Conservation (phyloP, 1,140 invertebrate genomes). For the Tetramorium alpestre region DNA sequence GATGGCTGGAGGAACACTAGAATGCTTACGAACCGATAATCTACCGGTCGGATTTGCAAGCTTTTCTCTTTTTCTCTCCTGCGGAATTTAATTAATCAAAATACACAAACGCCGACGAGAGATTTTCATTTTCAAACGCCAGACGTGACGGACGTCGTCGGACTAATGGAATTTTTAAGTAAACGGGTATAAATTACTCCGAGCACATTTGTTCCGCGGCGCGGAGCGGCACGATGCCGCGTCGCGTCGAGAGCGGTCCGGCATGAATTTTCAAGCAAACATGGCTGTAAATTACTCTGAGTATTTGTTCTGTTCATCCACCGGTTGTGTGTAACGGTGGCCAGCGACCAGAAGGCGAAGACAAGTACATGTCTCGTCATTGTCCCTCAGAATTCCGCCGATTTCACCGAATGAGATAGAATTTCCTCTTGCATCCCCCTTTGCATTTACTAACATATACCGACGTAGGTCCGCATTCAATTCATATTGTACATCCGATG, state of each 20-base stretch:
- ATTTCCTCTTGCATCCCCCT: background rate
- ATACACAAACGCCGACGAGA: constrained; percentile 61
- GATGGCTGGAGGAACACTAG: background rate
- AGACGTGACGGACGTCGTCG: constrained; percentile 19
- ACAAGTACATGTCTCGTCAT: background rate
- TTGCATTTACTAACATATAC: background rate
- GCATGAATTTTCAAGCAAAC: constrained; percentile 69
- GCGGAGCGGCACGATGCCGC: constrained; percentile 10
- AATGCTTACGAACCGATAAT: constrained; percentile 31
- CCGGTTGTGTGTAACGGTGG: background rate
- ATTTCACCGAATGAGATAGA: constrained; percentile 15
- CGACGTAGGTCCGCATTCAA: background rate
- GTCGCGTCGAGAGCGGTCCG: constrained; percentile 19
- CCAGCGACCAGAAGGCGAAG: constrained; percentile 1
- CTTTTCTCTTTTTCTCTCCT: background rate
- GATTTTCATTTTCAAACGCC: background rate
- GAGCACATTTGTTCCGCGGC: constrained; percentile 49
- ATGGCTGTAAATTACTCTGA: constrained; percentile 64
- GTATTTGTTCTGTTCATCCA: constrained; percentile 65
- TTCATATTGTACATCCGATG: background rate
- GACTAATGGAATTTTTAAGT: constrained; percentile 73
- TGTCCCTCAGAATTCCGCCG: background rate
- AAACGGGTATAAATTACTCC: constrained; percentile 65
- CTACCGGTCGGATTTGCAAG: background rate
- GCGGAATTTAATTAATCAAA: constrained; percentile 70